Evolutionary conservation across 2,888 invertebrate genomes (phyloP).

Genomic region (Agelastica alni): DNA sequence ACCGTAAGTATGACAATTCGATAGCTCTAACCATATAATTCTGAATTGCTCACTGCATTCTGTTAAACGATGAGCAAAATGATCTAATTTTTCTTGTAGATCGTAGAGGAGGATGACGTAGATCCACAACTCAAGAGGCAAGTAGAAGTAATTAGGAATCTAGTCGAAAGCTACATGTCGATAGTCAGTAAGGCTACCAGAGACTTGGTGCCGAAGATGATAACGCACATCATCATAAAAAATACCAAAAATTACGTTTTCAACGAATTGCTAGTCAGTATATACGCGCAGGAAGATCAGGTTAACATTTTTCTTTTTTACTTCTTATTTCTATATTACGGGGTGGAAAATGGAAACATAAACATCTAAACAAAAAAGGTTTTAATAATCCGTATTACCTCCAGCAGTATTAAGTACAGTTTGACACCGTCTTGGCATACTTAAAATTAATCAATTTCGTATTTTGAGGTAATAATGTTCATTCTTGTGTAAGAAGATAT

Average conservation of each 20-base stretch:
- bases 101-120: constrained; percentile 17
- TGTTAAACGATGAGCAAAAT: no score
- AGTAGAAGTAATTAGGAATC: constrained; percentile 98
- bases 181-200: constrained; percentile 98
- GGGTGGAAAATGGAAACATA: no score
- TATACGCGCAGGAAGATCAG: constrained; percentile 97
- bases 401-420: no score
- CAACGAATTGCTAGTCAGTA: constrained; percentile 91
- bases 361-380: no score
- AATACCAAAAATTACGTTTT: constrained; percentile 97
- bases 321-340: no score
- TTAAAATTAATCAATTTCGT: no score
- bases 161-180: constrained; percentile 99
- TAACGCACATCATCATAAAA: constrained; percentile 98
- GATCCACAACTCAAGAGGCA: constrained; percentile 96
- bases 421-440: no score
- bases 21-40: no score
- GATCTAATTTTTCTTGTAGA: constrained; percentile 21
- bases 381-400: no score
- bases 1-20: constrained; percentile 22
- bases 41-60: no score
- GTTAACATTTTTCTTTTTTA: constrained; percentile 61
- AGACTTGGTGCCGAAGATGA: constrained; percentile 97
- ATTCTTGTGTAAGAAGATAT: no score
- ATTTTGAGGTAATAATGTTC: no score